Conservation (phyloP, 2,888 invertebrate species). For the Dendrolimus pini region DNA sequence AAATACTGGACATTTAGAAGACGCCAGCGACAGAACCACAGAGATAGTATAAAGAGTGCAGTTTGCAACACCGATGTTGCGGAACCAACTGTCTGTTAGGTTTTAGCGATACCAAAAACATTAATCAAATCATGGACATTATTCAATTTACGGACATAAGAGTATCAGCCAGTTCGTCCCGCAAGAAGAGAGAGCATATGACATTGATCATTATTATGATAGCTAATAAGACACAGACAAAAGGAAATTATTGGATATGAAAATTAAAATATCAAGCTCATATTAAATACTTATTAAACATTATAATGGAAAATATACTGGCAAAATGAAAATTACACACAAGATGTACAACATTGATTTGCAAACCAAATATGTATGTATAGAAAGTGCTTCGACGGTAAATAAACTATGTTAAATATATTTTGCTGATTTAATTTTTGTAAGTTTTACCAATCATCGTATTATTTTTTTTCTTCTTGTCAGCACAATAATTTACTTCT, state of each 20-base stretch:
- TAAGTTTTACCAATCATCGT: constrained; percentile 7
- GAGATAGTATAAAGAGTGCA: constrained; percentile 76
- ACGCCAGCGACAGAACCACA: constrained; percentile 73
- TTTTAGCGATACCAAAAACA: constrained; percentile 3
- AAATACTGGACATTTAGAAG: constrained; percentile 60
- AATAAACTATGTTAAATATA: constrained; percentile 30
- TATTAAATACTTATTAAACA: constrained; percentile 46
- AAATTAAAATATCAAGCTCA: constrained; percentile 59
- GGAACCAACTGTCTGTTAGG: constrained; percentile 41
- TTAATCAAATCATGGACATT: constrained; percentile 1
- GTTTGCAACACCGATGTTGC: constrained; percentile 74
- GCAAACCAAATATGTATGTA: constrained; percentile 57
- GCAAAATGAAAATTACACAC: constrained; percentile 65
- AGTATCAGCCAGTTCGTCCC: constrained; percentile 42
- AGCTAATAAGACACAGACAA: constrained; percentile 70
- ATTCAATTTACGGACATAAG: background rate
- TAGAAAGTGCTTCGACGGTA: constrained; percentile 62
- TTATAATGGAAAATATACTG: constrained; percentile 46
- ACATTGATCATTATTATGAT: constrained; percentile 64
- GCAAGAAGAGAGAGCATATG: constrained; percentile 65
- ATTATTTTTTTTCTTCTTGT: background rate
- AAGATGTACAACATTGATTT: constrained; percentile 70
- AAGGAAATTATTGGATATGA: constrained; percentile 52
- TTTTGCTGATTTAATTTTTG: constrained; percentile 13
- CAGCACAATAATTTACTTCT: too few species aligned